Conservation (phyloP, 2,888 invertebrate genomes). For the Drosophila quinaria region DNA sequence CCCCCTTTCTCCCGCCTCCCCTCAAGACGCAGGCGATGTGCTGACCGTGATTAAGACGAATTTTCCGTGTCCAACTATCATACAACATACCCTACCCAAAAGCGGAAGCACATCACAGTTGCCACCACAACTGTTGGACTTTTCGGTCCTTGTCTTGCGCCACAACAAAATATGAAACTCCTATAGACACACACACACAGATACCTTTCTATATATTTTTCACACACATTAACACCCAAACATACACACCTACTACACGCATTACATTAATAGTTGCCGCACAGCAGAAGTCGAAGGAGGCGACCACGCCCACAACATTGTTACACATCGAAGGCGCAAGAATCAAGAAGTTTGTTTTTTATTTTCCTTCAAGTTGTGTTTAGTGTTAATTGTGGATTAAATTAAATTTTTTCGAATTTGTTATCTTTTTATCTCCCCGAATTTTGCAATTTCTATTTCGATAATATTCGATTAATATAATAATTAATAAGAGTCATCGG, state of each 20-base stretch:
- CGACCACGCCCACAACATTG: conserved; percentile 45
- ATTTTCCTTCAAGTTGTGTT: conserved; percentile 24
- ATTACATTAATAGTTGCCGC: conserved; percentile 16
- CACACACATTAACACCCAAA: conserved; percentile 7
- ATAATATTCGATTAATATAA: conserved; percentile 35
- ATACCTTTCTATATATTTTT: conserved; percentile 11
- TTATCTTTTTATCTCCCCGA: conserved; percentile 14
- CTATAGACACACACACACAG: conserved; percentile 32
- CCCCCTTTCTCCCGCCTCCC: background rate
- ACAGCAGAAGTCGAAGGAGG: conserved; percentile 32
- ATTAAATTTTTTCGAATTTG: conserved; percentile 10
- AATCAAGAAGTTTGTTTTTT: conserved; percentile 36
- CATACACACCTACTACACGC: conserved; percentile 3
- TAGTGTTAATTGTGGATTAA: conserved; percentile 49
- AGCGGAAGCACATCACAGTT: conserved; percentile 80
- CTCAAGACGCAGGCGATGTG: conserved; percentile 83
- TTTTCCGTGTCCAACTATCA: background rate
- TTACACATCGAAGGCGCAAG: conserved; percentile 31
- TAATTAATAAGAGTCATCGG: conserved; percentile 23
- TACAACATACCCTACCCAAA: background rate
- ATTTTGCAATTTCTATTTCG: conserved; percentile 9
- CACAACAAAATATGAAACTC: conserved; percentile 28
- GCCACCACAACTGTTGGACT: conserved; percentile 84
- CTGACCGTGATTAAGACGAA: conserved; percentile 26
- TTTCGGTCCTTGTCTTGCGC: conserved; percentile 85